These are phyloP conservation scores for Gadus macrocephalus DNA, from an alignment of 2,113 vertebrate species.

Conservation along the genomic window DNA sequence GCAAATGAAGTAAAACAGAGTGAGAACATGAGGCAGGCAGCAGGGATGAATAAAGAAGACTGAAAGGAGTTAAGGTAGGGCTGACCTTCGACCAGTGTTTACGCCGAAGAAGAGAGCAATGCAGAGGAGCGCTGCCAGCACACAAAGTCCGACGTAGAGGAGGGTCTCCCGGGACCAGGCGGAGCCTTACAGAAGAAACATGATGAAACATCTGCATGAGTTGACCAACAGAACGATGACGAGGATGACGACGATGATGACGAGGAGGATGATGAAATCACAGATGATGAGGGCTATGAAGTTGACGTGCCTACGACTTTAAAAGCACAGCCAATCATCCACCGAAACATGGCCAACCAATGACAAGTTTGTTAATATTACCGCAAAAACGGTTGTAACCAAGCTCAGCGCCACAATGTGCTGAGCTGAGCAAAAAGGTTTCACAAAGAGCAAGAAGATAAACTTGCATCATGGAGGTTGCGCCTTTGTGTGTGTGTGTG, in stretches of 20 bases:
- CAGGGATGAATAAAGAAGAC: not conserved
- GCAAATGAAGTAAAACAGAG: too few species aligned
- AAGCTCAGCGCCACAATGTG: too few species aligned
- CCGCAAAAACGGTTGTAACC: too few species aligned
- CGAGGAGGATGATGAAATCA: too few species aligned
- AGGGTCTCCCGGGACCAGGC: constrained; percentile 24
- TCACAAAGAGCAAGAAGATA: not conserved
- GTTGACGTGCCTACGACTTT: too few species aligned
- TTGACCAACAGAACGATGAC: not conserved
- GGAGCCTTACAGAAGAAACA: constrained; percentile 34
- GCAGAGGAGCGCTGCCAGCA: constrained; percentile 31
- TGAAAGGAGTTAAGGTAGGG: not conserved
- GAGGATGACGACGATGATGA: not conserved
- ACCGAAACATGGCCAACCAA: too few species aligned
- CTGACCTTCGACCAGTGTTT: constrained; percentile 58
- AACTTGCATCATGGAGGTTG: not conserved
- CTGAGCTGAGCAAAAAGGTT: too few species aligned
- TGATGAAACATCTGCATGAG: not conserved
- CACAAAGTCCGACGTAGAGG: constrained; percentile 40
- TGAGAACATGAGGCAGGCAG: too few species aligned
- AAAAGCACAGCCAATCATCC: too few species aligned
- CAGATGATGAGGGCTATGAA: too few species aligned
- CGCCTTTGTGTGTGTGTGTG: not conserved
- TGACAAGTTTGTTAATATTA: too few species aligned
- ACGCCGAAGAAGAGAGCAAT: constrained; percentile 46